phyloP scores from a whole-genome alignment of 2,113 vertebrate genomes.

The Melanocharis versteri region DNA sequence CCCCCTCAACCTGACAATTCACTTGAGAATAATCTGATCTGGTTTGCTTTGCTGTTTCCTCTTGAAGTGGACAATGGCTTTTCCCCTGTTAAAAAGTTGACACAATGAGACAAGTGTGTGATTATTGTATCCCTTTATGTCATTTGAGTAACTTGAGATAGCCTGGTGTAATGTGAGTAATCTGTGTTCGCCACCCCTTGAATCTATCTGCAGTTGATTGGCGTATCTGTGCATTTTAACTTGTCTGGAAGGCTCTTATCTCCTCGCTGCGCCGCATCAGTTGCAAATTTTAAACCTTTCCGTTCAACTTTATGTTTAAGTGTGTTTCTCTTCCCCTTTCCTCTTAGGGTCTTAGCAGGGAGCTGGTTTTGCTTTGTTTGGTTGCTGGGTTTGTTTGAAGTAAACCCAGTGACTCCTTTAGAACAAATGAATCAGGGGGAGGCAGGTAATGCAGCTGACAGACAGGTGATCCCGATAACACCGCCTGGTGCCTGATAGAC shows the following conservation, averaged over 20 bases:
- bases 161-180: slow-evolving; percentile 29
- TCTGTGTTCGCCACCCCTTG: slow-evolving; percentile 28
- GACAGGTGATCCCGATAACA: slow-evolving; percentile 59
- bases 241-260: slow-evolving; percentile 60
- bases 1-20: slow-evolving; percentile 63
- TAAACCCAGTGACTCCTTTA: slow-evolving; percentile 2
- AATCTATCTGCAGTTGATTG: slow-evolving; percentile 53
- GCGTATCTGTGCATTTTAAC: slow-evolving; percentile 41
- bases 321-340: slow-evolving; percentile 14
- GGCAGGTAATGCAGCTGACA: slow-evolving; percentile 32
- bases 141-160: slow-evolving; percentile 60
- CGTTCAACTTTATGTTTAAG: slow-evolving; percentile 47
- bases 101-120: slow-evolving; percentile 69
- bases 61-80: slow-evolving; percentile 70
- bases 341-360: background rate
- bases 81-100: slow-evolving; percentile 65
- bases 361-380: slow-evolving; percentile 15
- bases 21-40: slow-evolving; percentile 65
- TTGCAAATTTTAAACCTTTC: slow-evolving; percentile 62
- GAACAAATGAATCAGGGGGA: slow-evolving; percentile 9
- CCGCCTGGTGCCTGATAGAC: slow-evolving; percentile 60
- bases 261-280: slow-evolving; percentile 18
- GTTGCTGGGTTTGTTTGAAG: slow-evolving; percentile 43
- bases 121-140: slow-evolving; percentile 68
- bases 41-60: slow-evolving; percentile 56